Conservation (phyloP, 2,113 vertebrate species). For the Elaphurus davidianus region DNA sequence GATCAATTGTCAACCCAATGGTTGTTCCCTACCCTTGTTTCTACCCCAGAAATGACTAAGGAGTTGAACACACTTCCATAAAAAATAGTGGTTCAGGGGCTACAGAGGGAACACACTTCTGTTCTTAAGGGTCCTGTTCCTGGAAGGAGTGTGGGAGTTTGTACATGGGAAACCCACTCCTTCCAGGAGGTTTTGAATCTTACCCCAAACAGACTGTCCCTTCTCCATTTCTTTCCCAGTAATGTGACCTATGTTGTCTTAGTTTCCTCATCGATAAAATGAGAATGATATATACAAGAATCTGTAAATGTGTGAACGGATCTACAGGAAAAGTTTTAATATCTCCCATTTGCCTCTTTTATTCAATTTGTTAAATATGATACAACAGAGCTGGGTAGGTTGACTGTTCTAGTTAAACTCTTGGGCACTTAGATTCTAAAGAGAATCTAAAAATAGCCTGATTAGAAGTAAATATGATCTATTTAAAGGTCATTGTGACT, state of each 20-base stretch:
- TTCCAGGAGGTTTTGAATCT: neutral
- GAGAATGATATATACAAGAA: neutral
- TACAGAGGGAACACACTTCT: neutral
- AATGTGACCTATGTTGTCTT: neutral
- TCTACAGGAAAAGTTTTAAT: neutral
- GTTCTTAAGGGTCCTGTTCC: neutral
- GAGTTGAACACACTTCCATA: neutral
- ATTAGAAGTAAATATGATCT: neutral
- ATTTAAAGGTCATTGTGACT: neutral
- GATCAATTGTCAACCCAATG: neutral
- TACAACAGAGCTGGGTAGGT: neutral
- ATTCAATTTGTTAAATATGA: neutral
- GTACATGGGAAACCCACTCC: neutral
- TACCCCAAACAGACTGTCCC: neutral
- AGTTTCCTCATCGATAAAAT: neutral
- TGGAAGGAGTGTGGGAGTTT: neutral
- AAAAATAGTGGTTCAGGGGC: neutral
- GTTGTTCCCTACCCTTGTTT: neutral
- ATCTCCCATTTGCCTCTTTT: neutral
- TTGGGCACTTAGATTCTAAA: neutral
- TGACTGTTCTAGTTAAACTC: neutral
- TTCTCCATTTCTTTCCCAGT: neutral
- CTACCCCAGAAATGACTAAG: neutral
- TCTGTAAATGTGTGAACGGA: neutral
- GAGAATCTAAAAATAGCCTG: slow-evolving; percentile 8